Conservation (phyloP, 2,888 invertebrate genomes). For the Stenoptilia bipunctidactyla region DNA sequence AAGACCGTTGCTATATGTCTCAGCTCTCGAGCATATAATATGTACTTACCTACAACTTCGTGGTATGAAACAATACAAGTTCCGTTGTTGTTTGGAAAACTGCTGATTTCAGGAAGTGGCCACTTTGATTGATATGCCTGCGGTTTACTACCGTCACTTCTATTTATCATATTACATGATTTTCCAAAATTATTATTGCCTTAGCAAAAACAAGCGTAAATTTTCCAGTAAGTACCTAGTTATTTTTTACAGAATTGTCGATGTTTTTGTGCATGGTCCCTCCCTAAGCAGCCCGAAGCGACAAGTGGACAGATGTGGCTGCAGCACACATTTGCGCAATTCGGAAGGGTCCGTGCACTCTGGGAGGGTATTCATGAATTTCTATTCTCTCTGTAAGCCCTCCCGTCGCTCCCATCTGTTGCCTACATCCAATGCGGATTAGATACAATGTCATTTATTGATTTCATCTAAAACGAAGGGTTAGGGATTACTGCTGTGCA, state of each 20-base stretch:
- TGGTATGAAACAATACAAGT: slow-evolving; percentile 65
- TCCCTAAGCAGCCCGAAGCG: neutral
- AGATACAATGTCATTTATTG: slow-evolving; percentile 63
- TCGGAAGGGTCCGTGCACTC: slow-evolving; percentile 41
- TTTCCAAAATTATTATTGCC: no score
- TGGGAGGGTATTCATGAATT: slow-evolving; percentile 53
- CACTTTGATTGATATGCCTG: slow-evolving; percentile 22
- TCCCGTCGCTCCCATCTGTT: slow-evolving; percentile 64
- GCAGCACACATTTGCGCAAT: slow-evolving; percentile 53
- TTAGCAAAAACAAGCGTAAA: no score
- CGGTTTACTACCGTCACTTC: slow-evolving; percentile 16
- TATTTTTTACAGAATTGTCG: no score
- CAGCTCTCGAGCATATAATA: slow-evolving; percentile 10
- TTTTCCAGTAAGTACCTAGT: no score
- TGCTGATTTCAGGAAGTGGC: slow-evolving; percentile 56
- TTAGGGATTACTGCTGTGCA: slow-evolving; percentile 37
- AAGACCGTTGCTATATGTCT: slow-evolving; percentile 53
- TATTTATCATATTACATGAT: slow-evolving; percentile 1
- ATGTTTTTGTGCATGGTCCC: no score
- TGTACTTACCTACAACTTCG: slow-evolving; percentile 44
- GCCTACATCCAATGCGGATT: slow-evolving; percentile 46
- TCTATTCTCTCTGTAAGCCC: slow-evolving; percentile 46
- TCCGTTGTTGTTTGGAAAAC: slow-evolving; percentile 64
- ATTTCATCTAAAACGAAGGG: slow-evolving; percentile 46
- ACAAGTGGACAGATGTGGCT: slow-evolving; percentile 62